These are phyloP conservation scores for Frankliniella fusca DNA, from an alignment of 2,888 invertebrate genomes.

Conservation along the genomic window DNA sequence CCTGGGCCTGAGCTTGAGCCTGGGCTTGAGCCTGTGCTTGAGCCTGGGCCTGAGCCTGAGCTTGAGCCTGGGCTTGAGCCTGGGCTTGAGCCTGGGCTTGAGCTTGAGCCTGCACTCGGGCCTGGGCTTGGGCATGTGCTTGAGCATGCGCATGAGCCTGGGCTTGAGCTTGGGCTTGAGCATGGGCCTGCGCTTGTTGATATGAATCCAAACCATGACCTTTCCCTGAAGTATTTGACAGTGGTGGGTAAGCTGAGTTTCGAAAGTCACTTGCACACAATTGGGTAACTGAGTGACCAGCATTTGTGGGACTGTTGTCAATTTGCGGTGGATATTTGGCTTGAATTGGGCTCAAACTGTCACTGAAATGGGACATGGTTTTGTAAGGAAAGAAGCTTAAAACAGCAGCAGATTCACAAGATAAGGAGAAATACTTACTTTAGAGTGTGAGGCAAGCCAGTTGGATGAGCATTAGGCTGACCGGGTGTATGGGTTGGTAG, in stretches of 20 bases:
- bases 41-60: background rate
- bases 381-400: no score
- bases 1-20: background rate
- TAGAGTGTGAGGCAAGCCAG: background rate
- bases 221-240: background rate
- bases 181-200: background rate
- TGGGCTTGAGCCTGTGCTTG: slow-evolving; percentile 2
- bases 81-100: background rate
- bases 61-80: background rate
- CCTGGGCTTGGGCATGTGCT: background rate
- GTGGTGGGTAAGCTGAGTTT: background rate
- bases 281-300: background rate
- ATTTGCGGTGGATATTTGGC: background rate
- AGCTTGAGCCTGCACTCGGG: background rate
- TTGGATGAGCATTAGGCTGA: background rate
- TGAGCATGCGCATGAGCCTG: background rate
- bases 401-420: no score
- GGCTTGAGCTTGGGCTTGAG: background rate
- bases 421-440: background rate
- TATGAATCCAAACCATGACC: background rate
- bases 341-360: background rate
- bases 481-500: slow-evolving; percentile 7
- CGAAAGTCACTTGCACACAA: background rate
- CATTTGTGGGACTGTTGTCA: background rate
- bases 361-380: background rate